Evolutionary conservation across 2,113 vertebrate genomes (phyloP), one percentile per base, ranked within the genome.

Genomic region (Rhinichthys klamathensis): DNA sequence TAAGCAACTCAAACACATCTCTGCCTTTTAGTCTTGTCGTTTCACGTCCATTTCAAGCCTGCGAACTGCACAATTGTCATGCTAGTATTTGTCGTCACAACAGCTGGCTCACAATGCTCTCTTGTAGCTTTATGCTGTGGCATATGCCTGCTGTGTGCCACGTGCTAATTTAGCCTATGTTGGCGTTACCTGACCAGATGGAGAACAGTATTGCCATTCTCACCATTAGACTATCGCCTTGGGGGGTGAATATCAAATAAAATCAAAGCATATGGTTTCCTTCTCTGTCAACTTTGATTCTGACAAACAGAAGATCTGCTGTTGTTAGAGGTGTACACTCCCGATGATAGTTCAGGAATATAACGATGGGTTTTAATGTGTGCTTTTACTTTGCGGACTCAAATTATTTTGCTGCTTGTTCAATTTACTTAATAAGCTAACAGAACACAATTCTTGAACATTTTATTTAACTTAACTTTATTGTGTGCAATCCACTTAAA

Each of bases 11-110:
- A 38, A 41, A 32, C 89, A 81, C 83, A 84, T 87, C 90, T 84
- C 25, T 87, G 82, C 86, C 86, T 85, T 90, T 92, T 90, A 91
- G 88, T 90, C 93, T 93, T 90, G 63, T 84, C 87, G 91, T 91
- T 92, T 92, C 91, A 21, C 18, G 88, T 91, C 92, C 92, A 92
- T 93, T 93, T 94, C 95, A 95, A 94, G 95, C 91, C 94, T 93
- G 94, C 93, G 93, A 95, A 97, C 94, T 97, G 96, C 94, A 96
- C 96, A 96, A 96, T 95, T 96, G 96, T 95, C 95, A 95, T 95
- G 96, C 96, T 96, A 97, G 95, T 97, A 96, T 97, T 97, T 96
- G 96, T 97, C 96, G 97, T 95, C 96, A 96, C 94, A 97, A 95
- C 97, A 97, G 96, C 97, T 97, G 97, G 96, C 92, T 92, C 95